Conservation (phyloP, 1,140 invertebrate genomes). For the Cepaea nemoralis region DNA sequence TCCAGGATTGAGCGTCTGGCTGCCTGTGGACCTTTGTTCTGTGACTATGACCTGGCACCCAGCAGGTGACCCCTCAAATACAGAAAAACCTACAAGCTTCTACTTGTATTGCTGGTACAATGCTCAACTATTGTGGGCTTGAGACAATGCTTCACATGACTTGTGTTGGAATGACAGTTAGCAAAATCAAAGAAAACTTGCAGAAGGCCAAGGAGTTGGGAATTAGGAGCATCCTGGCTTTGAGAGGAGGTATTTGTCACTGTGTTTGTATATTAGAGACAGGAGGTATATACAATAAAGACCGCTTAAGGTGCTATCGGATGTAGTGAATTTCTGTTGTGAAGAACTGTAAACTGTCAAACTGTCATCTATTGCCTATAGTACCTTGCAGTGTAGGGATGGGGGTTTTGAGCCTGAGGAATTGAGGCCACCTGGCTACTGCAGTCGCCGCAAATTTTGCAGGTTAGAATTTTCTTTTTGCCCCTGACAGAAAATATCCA, state of each 20-base stretch:
- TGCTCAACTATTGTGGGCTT: conserved; percentile 76
- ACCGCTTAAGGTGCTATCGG: no score
- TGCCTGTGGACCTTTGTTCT: conserved; percentile 76
- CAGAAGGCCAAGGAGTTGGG: conserved; percentile 75
- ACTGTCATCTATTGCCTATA: no score
- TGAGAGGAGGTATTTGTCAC: conserved; percentile 75
- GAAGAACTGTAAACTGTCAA: no score
- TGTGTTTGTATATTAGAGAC: background rate
- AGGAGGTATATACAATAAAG: no score
- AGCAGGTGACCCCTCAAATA: conserved; percentile 75
- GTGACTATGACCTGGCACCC: conserved; percentile 80
- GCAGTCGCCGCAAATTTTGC: no score
- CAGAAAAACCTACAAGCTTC: conserved; percentile 77
- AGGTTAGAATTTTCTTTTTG: no score
- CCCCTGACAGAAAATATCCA: no score
- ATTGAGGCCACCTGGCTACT: no score
- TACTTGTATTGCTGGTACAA: conserved; percentile 76
- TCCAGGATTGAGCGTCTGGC: conserved; percentile 75
- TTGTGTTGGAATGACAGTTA: conserved; percentile 73
- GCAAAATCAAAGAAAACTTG: conserved; percentile 73
- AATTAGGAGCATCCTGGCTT: conserved; percentile 76
- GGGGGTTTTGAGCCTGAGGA: no score
- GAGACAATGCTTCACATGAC: conserved; percentile 80
- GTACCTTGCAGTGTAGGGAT: no score
- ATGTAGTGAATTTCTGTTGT: no score